Conservation (phyloP, 2,113 vertebrate genomes). For the Manacus vitellinus region DNA sequence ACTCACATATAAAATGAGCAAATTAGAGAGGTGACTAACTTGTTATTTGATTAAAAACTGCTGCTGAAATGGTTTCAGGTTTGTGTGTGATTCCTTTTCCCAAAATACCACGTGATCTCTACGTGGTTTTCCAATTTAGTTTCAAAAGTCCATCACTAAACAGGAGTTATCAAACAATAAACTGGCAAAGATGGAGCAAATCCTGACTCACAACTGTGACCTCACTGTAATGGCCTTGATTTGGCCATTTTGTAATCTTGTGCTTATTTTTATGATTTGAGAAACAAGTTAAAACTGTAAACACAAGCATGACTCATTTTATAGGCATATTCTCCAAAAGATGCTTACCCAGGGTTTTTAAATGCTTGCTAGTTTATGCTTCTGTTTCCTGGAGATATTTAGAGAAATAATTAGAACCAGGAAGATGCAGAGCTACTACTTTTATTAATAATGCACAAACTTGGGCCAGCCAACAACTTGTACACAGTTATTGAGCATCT, state of each 20-base stretch:
- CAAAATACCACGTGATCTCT: accelerated
- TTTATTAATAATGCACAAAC: slow-evolving; percentile 53
- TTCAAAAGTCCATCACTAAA: neutral
- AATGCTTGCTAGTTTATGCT: neutral
- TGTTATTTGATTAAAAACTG: neutral
- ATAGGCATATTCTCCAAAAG: neutral
- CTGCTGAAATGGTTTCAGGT: neutral
- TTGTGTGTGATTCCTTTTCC: neutral
- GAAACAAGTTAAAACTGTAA: neutral
- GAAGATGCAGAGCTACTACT: neutral
- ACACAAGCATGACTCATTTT: neutral
- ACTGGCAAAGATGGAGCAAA: neutral
- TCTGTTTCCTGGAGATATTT: slow-evolving; percentile 40
- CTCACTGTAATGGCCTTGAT: neutral
- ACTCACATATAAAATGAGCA: neutral
- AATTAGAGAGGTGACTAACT: neutral
- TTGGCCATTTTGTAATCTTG: neutral
- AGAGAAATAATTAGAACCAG: slow-evolving; percentile 28
- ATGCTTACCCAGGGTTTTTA: neutral
- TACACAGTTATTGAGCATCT: neutral
- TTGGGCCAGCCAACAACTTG: neutral
- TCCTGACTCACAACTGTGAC: neutral
- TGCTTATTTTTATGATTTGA: neutral
- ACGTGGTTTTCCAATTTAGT: accelerated
- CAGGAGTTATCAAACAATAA: neutral